A percentile compares a stretch with the other conserved stretches of the same genome.
Evolutionary conservation across 37 sponge, comb jelly and placozoan genomes (phyloP).

Genomic region (Lycopodina hypogea): DNA sequence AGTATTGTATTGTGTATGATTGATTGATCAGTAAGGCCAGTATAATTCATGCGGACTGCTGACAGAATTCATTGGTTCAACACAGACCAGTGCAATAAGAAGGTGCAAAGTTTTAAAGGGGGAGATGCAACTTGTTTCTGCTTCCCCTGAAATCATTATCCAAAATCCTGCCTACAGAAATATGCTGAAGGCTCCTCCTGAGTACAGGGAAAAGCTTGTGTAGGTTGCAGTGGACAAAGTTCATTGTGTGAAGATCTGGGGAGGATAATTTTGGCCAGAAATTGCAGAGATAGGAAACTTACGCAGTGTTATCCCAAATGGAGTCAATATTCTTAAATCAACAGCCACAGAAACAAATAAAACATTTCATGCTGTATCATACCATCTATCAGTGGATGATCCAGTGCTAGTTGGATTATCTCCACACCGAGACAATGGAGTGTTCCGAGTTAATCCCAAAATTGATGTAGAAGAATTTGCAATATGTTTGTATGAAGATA

Average conservation of each 20-base stretch:
- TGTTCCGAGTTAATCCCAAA: slow-evolving; percentile 15
- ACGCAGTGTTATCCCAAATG: slow-evolving; percentile 34
- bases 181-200: slow-evolving; percentile 8
- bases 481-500: neutral
- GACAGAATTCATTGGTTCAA: no score
- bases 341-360: slow-evolving; percentile 49
- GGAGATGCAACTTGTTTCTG: slow-evolving; percentile 45
- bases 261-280: slow-evolving; percentile 38
- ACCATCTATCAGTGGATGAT: slow-evolving; percentile 5
- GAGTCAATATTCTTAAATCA: slow-evolving; percentile 23
- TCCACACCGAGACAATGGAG: slow-evolving; percentile 29
- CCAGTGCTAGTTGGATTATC: slow-evolving; percentile 23
- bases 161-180: slow-evolving; percentile 7
- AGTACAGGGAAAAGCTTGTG: slow-evolving; percentile 11
- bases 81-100: neutral
- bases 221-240: slow-evolving; percentile 51
- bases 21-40: no score
- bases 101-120: slow-evolving; percentile 10
- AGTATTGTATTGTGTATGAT: no score
- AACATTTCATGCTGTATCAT: slow-evolving; percentile 13
- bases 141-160: slow-evolving; percentile 43
- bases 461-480: neutral
- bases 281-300: slow-evolving; percentile 33
- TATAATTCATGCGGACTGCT: no score
- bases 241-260: slow-evolving; percentile 62